These are phyloP conservation scores for Drosophila subquinaria DNA, from an alignment of 2,888 invertebrate species.

Conservation along the genomic window DNA sequence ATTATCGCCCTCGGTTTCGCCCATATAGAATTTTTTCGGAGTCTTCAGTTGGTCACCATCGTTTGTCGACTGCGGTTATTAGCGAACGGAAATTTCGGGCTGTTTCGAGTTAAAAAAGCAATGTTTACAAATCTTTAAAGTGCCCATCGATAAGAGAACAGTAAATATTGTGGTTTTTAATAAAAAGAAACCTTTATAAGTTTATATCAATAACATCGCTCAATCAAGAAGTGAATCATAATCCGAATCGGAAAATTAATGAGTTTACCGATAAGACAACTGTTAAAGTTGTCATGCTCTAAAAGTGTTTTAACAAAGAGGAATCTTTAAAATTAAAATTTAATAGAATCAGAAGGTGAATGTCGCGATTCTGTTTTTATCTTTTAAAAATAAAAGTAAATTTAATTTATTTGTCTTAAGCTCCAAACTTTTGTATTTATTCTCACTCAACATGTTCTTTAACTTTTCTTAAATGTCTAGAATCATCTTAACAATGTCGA, in stretches of 20 bases:
- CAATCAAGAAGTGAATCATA: neutral
- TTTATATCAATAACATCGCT: neutral
- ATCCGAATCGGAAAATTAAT: neutral
- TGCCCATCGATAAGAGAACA: constrained; percentile 5
- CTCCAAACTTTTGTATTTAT: neutral
- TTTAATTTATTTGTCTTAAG: neutral
- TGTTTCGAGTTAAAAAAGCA: neutral
- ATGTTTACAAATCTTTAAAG: neutral
- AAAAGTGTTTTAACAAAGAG: too few relatives aligned
- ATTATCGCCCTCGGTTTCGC: neutral
- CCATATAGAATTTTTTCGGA: neutral
- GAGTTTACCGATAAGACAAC: neutral
- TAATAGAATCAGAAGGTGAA: too few relatives aligned
- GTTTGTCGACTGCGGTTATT: constrained; percentile 22
- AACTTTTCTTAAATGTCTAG: too few relatives aligned
- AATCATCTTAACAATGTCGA: too few relatives aligned
- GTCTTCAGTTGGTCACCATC: constrained; percentile 25
- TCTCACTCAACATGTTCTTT: too few relatives aligned
- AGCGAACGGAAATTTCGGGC: neutral
- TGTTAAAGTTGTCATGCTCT: too few relatives aligned
- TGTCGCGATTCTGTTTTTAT: neutral
- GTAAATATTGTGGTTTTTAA: neutral
- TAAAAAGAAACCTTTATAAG: neutral
- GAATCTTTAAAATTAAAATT: too few relatives aligned
- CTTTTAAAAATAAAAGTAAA: neutral